Base-by-base conservation (phyloP, 1,140 invertebrate genomes). In the Heliconius nattereri region DNA sequence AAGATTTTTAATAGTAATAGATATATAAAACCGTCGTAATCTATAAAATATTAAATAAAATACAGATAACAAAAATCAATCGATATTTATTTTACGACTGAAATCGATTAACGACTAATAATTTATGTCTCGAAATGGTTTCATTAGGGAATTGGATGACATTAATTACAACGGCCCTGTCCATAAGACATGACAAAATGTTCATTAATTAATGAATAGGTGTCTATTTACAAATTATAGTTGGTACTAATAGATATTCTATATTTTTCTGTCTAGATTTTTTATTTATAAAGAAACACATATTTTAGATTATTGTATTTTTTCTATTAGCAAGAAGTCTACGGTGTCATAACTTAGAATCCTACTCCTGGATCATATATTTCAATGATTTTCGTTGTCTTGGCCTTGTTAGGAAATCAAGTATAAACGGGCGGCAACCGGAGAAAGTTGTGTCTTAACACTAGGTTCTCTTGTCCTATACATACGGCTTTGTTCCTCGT, bases 71-170 rank as follows among this genome's bases (percentile, higher is more conserved):
- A 7, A 66, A 66, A 66, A 66, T 26, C 23, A 7, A 26, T 66
- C n/a, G 26, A 66, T 66, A 66, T 26, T 29, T 66, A 66, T 66
- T 45, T 29, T 66, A 66, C 23, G 60, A 29, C 23, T 29, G 26
- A 16, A 29, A 66, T 66, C 13, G 23, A 66, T 66, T 66, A 66
- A 66, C 60, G 60, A 29, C 60, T 66, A 66, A 29, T 29, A 29
- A 66, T 66, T 66, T 66, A 66, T 60, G 54, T 60, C 20, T 60
- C 54, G 9, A 60, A 60, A 60, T 66, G 60, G 60, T 66, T 66
- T 66, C 60, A 66, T 66, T 66, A 66, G 60, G 60, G 29, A 66
- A 66, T 66, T 66, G 60, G 60, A 66, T 26, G 60, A 8, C 60
- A 66, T 66, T 66, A 66, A 66, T 66, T 66, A 66, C 60, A 29